A percentile compares a stretch with the other conserved stretches of the same genome.
Evolutionary conservation across 2,797 vertebrate genomes (phyloP).

Genomic region (Labeo calbasu): DNA sequence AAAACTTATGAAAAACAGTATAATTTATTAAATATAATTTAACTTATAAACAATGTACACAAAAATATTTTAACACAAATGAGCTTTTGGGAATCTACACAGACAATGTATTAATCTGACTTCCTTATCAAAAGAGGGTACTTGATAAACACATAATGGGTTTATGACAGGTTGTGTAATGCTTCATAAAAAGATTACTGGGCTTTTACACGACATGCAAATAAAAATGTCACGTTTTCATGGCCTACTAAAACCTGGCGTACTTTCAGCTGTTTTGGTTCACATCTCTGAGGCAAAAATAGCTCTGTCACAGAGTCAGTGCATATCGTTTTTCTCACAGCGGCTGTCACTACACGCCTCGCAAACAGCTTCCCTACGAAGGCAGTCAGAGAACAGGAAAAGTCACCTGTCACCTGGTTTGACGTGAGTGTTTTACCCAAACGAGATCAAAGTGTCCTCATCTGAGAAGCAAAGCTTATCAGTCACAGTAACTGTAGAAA

Average conservation of each 20-base stretch:
- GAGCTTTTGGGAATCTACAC: background rate
- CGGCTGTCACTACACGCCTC: background rate
- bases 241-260: background rate
- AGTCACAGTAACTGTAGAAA: background rate
- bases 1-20: background rate
- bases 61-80: background rate
- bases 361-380: background rate
- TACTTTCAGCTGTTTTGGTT: background rate
- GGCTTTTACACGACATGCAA: background rate
- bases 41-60: background rate
- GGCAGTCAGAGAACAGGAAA: slow-evolving; percentile 43
- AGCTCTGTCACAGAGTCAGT: background rate
- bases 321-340: slow-evolving; percentile 5
- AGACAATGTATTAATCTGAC: background rate
- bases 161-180: slow-evolving; percentile 36
- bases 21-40: too few relatives aligned
- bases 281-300: background rate
- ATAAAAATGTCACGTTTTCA: background rate
- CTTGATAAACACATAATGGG: background rate
- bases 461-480: background rate
- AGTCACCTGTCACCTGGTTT: slow-evolving; percentile 33
- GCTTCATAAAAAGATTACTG: background rate
- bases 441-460: slow-evolving; percentile 3
- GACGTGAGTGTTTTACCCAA: background rate
- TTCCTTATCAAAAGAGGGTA: slow-evolving; percentile 6